Evolutionary conservation across 2,888 invertebrate genomes (phyloP), one percentile per base, ranked within the genome.

Genomic region (Heteromurus nitidus): DNA sequence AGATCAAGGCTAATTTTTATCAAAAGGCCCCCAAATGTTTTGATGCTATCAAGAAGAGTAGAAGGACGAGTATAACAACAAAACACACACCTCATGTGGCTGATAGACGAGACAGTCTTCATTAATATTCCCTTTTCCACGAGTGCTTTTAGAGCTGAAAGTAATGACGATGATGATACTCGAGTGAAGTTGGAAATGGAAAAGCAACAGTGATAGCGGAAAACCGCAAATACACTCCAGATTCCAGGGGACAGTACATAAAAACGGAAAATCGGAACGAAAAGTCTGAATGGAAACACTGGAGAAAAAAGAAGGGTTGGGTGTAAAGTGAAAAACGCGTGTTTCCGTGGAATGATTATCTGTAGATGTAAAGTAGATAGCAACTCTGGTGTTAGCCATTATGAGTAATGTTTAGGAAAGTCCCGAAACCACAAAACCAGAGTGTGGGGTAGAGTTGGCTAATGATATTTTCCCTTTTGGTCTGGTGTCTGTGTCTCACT

Each of bases 391-490:
- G 20, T 24, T 47, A 73, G 47, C 60, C 72, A 73, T 44, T 73
- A 62, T 16, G 16, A n/a, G 20, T 72, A 58, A 70, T 36, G 42
- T 9, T 22, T 36, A 70, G 24, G 30, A 24, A 73, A 73, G 60
- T 74, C 36, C 50, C 22, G 13, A 50, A 65, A 74, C 74, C 74
- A 53, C 74, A 65, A 74, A 72, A 26, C 58, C 28, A 58, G 16
- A 75, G 47, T 42, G 22, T 5, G 64, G 76, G 68, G 47, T 76
- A 76, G 26, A 67, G n/a, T 30, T 60, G 58, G 60, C 58, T 76
- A 76, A 75, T 68, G 68, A 68, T 68, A 68, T 69, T 76, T 16
- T 75, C 75, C 55, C 76, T 60, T 58, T 50, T 75, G 47, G 47
- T 47, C 3, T 47, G 47, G 47, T 47, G 36, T 5, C 36, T 9